Evolutionary conservation across 2,888 invertebrate species (phyloP).

Genomic region (Callyntrura sp.): DNA sequence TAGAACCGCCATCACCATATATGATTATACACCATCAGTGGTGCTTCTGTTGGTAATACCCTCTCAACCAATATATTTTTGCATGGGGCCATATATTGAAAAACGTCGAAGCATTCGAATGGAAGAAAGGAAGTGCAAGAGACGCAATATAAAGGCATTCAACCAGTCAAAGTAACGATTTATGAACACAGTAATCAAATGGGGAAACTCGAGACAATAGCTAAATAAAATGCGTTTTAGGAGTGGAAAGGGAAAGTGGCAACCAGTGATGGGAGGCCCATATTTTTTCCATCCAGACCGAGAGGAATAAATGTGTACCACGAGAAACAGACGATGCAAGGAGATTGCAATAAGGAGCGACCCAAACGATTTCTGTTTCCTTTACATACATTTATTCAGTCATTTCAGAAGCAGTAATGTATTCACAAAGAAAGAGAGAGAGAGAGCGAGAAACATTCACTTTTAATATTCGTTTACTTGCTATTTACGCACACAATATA

Average conservation of each 20-base stretch:
- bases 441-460: constrained; percentile 12
- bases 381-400: constrained; percentile 51
- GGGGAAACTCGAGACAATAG: constrained; percentile 74
- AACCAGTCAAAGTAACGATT: constrained; percentile 67
- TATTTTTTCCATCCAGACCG: constrained; percentile 2
- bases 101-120: constrained; percentile 22
- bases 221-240: constrained; percentile 16
- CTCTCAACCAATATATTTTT: constrained; percentile 10
- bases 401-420: constrained; percentile 56
- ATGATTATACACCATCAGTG: background rate
- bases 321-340: constrained; percentile 37
- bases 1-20: background rate
- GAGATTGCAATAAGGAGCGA: constrained; percentile 63
- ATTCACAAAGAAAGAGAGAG: constrained; percentile 42
- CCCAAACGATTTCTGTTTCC: constrained; percentile 50
- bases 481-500: constrained; percentile 37
- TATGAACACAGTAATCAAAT: constrained; percentile 75
- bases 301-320: constrained; percentile 23
- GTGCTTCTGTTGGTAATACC: background rate
- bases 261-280: constrained; percentile 27
- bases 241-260: constrained; percentile 13
- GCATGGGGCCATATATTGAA: constrained; percentile 9
- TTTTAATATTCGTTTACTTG: constrained; percentile 68
- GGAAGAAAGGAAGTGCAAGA: constrained; percentile 25
- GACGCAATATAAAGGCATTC: constrained; percentile 56